Base-by-base conservation (phyloP, 2,797 vertebrate species). In the Antennarius maculatus region DNA sequence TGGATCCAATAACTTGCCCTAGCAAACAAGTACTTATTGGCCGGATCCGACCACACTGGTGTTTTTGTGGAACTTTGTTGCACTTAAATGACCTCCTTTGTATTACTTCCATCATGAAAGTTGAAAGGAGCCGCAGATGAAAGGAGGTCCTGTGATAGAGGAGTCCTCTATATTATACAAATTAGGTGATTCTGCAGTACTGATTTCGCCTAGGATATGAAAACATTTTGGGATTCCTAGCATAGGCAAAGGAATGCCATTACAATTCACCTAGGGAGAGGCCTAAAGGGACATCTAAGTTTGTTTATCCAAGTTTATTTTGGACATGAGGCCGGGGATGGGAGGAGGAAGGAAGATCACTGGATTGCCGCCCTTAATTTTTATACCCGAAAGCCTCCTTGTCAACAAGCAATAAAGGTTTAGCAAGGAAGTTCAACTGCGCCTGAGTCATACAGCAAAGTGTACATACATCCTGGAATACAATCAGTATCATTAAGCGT, bases 201-300 rank as follows among this genome's bases (percentile, higher is more conserved):
- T 58, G 58, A 70, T 76, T 78, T 63, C 70, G 61, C 69, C 62
- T 84, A 84, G 86, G 86, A 89, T 89, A 89, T 89, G 81, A 92
- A 90, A 75, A 83, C 80, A 86, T 88, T 84, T 55, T 74, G 69
- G 80, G 75, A 87, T 88, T 88, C 79, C 77, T 74, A 23, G 71
- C 73, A 72, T 64, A 77, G 61, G 69, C 79, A 66, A 54, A 73
- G 69, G 75, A 80, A 85, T 72, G 64, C 74, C 49, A 23, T 89
- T 88, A 81, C 92, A 91, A 92, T 92, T 88, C 90, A 89, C 88
- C 86, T 89, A 68, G 50, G 41, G 66, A 76, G 56, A 85, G 69
- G 75, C 81, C 81, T 69, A 1, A 74, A 65, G 83, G 69, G 71
- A 83, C 76, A 76, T 79, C 68, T 61, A 74, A 84, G 71, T 82